Percentiles rank a stretch among this genome's conserved stretches.
Conservation (phyloP, 2,888 invertebrate species). For the Blastobasis adustella region DNA sequence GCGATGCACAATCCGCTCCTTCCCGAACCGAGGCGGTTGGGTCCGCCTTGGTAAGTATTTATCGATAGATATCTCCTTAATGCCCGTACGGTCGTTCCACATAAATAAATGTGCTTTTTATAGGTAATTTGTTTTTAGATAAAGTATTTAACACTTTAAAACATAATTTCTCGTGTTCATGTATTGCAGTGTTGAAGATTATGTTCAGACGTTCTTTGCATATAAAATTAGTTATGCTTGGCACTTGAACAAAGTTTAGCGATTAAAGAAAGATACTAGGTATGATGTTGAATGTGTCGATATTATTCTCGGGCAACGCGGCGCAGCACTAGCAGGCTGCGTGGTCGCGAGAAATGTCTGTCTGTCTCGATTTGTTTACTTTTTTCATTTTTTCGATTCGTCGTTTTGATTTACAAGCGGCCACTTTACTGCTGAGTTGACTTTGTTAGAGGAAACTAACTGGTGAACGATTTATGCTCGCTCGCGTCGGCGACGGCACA, state of each 20-base stretch:
- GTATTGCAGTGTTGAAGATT: not conserved
- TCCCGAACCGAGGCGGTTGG: constrained; percentile 30
- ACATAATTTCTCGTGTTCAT: not conserved
- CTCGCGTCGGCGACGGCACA: constrained; percentile 26
- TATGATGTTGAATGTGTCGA: constrained; percentile 21
- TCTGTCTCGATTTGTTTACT: constrained; percentile 47
- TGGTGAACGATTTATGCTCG: constrained; percentile 62
- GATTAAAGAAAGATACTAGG: constrained; percentile 1
- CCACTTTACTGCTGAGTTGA: constrained; percentile 64
- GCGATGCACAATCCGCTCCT: constrained; percentile 48
- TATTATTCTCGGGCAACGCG: constrained; percentile 14
- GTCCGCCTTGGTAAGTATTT: constrained; percentile 13
- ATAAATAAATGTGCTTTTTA: not conserved
- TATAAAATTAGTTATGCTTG: too few species aligned
- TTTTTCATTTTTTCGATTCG: constrained; percentile 59
- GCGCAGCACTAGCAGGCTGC: constrained; percentile 36
- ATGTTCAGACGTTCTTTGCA: not conserved
- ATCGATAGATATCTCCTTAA: constrained; percentile 19
- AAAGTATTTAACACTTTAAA: not conserved
- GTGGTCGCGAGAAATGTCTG: constrained; percentile 47
- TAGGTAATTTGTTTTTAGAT: not conserved
- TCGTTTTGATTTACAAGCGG: constrained; percentile 69
- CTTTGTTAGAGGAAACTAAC: constrained; percentile 66
- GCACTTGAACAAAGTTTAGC: not conserved
- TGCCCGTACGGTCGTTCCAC: not conserved